Base-by-base conservation (phyloP, 2,797 vertebrate species). In the Cichlasoma orientale region DNA sequence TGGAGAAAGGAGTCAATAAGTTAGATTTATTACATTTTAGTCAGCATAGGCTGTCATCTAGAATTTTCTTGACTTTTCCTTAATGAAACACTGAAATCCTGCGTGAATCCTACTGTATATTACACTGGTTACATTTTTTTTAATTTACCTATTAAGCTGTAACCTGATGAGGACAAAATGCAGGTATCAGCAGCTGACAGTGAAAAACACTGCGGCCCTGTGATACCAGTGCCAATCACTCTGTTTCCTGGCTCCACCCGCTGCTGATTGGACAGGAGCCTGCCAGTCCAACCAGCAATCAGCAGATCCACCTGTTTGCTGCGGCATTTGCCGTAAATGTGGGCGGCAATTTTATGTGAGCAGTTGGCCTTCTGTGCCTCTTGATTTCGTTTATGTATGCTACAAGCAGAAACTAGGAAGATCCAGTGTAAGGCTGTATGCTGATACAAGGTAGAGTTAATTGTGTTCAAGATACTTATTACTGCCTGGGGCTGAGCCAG, bases 31-130 rank as follows among this genome's bases (percentile, higher is more conserved):
- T 27, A 19, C 13, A 68, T 50, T 68, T 27, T 5, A 68, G 18
- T 47, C 41, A 68, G 61, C 19, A 0, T 27, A 0, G 41, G 23
- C 5, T 0, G 0, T 68, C 6, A 12, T 29, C 50, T 68, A 50
- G 0, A 50, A 44, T 50, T 68, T 68, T 68, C 61, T 47, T 47
- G 9, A 27, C 23, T 13, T 68, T 66, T 47, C 61, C 47, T 66
- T 47, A 52, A 19, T 12, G 41, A 23, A 27, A 27, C 44, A 3
- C 36, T 29, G 16, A 66, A 66, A 66, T 50, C 61, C 61, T 68
- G 47, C 61, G 50, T 50, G 23, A 66, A 25, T 25, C 21, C 41
- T 50, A 68, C 63, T 68, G 44, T 50, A 50, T 25, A n/a, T 50
- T 68, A 68, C 5, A 68, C 16, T n/a, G 47, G 19, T 29, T 47